Base-by-base conservation (phyloP, 2,113 vertebrate species). In the Galeopterus variegatus region DNA sequence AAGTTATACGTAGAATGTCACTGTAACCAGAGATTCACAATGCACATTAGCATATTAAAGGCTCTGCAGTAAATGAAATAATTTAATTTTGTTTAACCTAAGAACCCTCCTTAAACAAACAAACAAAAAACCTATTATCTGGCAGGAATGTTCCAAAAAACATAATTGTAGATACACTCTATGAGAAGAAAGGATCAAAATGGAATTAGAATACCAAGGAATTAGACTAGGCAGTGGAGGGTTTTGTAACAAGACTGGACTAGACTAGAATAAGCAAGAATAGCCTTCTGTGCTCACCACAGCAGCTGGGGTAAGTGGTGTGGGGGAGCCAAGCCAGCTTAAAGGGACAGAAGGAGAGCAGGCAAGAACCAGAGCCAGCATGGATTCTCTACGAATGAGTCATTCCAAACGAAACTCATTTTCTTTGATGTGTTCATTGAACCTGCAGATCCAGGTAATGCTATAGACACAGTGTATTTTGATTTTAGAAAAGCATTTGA, bases 181-280 rank as follows among this genome's bases (percentile, higher is more conserved):
- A 36, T 88, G n/a, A 81, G 52, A 92, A 79, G 83, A 67, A 93
- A 95, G 56, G 56, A 84, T 93, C 41, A 79, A 79, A 91, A 58
- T 83, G 26, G 48, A 14, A 45, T 79, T 75, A n/a, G 21, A 86
- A 82, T 64, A 36, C 1, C 31, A 64, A 90, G 31, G 67, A 93
- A 58, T 77, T 60, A 67, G 48, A 70, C 18, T 1, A 82, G 73
- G 31, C 60, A 58, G 45, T 6, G 24, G 31, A 92, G 24, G 15
- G 17, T 48, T 77, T 58, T 9, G 72, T 23, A 87, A 54, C 31
- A 88, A 76, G 93, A 79, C 17, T 58, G 50, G 62, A 81, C 50
- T 75, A 31, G 65, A 62, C 84, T 26, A 19, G 56, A 93, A 45
- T 2, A n/a, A 70, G 70, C 69, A 48, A 80, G 33, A 84, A 33